These are phyloP conservation scores for Triplophysa tibetana DNA, from an alignment of 2,113 vertebrate species.

Conservation along the genomic window DNA sequence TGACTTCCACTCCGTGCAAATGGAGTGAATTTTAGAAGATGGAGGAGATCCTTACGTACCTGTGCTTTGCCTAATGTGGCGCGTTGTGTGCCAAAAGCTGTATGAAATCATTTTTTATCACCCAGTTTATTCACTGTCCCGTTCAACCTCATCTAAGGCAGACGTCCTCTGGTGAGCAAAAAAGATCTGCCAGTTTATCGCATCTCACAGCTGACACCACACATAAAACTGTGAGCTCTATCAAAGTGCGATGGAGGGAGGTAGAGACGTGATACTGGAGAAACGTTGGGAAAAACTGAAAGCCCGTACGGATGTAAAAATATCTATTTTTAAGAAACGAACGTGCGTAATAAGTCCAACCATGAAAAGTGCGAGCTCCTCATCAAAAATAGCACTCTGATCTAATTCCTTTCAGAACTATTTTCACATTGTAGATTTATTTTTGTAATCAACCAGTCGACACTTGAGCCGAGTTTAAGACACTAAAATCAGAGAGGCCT, in stretches of 20 bases:
- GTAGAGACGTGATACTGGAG: neutral
- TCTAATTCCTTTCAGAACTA: constrained; percentile 40
- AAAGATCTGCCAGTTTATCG: neutral
- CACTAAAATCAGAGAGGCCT: constrained; percentile 66
- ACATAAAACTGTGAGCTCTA: constrained; percentile 13
- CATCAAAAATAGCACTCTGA: constrained; percentile 9
- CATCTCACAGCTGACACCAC: neutral
- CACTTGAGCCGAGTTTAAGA: constrained; percentile 39
- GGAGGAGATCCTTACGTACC: neutral
- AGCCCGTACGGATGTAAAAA: constrained; percentile 30
- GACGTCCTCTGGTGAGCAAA: neutral
- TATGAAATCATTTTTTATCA: neutral
- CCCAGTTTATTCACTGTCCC: constrained; percentile 11
- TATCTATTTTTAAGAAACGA: constrained; percentile 39
- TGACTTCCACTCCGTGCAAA: constrained; percentile 49
- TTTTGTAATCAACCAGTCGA: constrained; percentile 46
- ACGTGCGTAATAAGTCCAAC: constrained; percentile 4
- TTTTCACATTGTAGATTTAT: constrained; percentile 41
- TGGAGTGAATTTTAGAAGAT: neutral
- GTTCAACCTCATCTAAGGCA: neutral
- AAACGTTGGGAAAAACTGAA: constrained; percentile 21
- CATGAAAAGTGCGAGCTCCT: constrained; percentile 1
- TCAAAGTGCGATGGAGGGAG: neutral
- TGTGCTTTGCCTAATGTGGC: constrained; percentile 6
- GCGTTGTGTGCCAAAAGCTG: constrained; percentile 14